These are phyloP conservation scores for Pelochelys cantorii DNA, from an alignment of 2,797 vertebrate genomes.

Conservation along the genomic window DNA sequence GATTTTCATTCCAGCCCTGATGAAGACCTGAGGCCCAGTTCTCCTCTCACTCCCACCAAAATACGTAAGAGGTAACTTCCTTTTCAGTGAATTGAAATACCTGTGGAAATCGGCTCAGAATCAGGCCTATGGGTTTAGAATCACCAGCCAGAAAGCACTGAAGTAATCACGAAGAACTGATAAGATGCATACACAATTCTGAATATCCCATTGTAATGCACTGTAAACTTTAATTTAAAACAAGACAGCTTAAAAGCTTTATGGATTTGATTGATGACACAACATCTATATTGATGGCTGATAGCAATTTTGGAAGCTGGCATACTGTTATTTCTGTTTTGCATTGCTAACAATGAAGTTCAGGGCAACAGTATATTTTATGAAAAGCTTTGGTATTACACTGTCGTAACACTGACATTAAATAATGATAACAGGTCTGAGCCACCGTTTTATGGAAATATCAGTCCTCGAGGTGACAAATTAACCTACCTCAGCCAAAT, in stretches of 20 bases:
- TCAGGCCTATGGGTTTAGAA: constrained; percentile 50
- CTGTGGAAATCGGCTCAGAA: constrained; percentile 27
- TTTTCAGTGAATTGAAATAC: constrained; percentile 45
- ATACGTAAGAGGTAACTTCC: neutral
- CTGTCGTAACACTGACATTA: constrained; percentile 70
- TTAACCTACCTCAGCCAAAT: neutral
- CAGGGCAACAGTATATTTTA: constrained; percentile 75
- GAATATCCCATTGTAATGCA: constrained; percentile 80
- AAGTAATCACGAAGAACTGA: constrained; percentile 75
- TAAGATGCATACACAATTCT: constrained; percentile 79
- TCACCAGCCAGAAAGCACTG: constrained; percentile 75
- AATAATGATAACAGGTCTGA: constrained; percentile 77
- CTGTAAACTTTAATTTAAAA: constrained; percentile 80
- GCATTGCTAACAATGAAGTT: constrained; percentile 77
- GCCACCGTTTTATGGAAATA: constrained; percentile 65
- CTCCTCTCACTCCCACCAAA: neutral
- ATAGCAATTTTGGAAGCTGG: constrained; percentile 61
- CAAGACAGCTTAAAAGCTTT: constrained; percentile 81
- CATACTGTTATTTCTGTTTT: constrained; percentile 77
- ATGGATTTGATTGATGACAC: constrained; percentile 77
- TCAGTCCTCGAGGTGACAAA: constrained; percentile 62
- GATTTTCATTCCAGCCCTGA: neutral
- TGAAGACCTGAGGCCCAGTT: neutral
- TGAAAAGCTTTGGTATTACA: constrained; percentile 67
- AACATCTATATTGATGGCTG: constrained; percentile 77